Evolutionary conservation across 2,797 vertebrate species (phyloP).

Genomic region (Dendrocincla fuliginosa): DNA sequence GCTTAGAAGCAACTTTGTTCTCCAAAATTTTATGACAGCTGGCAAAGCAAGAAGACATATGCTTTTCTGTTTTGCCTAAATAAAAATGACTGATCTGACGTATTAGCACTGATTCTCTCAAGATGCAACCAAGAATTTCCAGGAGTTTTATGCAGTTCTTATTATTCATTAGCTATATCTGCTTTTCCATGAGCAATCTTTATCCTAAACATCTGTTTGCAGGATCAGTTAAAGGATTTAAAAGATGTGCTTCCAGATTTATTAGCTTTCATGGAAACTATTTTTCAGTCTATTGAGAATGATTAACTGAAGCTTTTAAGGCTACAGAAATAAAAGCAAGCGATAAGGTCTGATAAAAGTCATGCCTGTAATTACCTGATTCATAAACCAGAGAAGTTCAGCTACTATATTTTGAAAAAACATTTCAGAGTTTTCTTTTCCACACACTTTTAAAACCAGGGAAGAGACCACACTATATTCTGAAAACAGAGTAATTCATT

Average conservation of each 20-base stretch:
- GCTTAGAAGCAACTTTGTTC: slow-evolving; percentile 61
- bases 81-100: slow-evolving; percentile 73
- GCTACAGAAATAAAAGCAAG: slow-evolving; percentile 15
- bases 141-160: slow-evolving; percentile 45
- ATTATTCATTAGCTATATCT: slow-evolving; percentile 59
- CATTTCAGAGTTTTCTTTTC: neutral
- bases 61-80: slow-evolving; percentile 62
- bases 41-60: slow-evolving; percentile 64
- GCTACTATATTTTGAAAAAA: neutral
- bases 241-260: slow-evolving; percentile 21
- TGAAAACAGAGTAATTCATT: neutral
- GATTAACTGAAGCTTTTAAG: slow-evolving; percentile 26
- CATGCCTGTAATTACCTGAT: neutral
- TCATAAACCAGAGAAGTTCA: neutral
- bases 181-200: slow-evolving; percentile 66
- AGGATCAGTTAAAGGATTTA: slow-evolving; percentile 56
- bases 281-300: slow-evolving; percentile 36
- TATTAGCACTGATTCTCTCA: slow-evolving; percentile 61
- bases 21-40: slow-evolving; percentile 72
- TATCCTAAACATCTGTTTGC: slow-evolving; percentile 65
- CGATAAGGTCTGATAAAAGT: neutral
- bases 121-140: slow-evolving; percentile 24
- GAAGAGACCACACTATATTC: neutral
- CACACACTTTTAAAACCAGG: neutral
- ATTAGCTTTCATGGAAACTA: slow-evolving; percentile 20